phyloP scores from a whole-genome alignment of 1,140 invertebrate genomes.

The Probaryconus sp. region DNA sequence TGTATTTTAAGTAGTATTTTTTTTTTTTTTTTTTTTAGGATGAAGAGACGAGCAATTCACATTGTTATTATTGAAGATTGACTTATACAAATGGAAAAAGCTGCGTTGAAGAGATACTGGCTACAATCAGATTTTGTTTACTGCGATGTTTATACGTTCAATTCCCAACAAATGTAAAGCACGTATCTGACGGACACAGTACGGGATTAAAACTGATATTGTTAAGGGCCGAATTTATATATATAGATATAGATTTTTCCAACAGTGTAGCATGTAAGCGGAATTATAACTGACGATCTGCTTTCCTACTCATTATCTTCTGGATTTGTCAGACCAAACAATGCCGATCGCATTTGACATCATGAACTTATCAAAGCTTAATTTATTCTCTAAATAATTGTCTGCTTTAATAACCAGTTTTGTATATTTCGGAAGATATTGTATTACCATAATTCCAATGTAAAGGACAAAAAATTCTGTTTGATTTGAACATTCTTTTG shows the following conservation, averaged over 20 bases:
- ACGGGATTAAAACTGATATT: constrained; percentile 19
- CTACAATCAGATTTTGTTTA: constrained; percentile 28
- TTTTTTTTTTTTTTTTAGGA: no score
- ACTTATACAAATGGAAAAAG: constrained; percentile 13
- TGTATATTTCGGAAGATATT: no score
- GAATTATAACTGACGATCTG: constrained; percentile 37
- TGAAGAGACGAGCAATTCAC: not conserved
- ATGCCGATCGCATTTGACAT: constrained; percentile 23
- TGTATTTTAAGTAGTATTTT: no score
- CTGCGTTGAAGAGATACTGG: not conserved
- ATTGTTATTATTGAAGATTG: constrained; percentile 6
- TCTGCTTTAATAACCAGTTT: no score
- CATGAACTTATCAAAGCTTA: constrained; percentile 24
- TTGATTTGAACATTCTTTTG: no score
- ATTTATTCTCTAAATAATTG: no score
- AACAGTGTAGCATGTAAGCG: constrained; percentile 15
- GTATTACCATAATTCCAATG: no score
- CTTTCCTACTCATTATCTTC: constrained; percentile 32
- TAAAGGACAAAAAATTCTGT: no score
- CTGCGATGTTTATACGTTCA: constrained; percentile 10
- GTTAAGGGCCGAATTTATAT: constrained; percentile 3
- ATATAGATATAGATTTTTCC: constrained; percentile 15
- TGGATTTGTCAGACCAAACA: constrained; percentile 26
- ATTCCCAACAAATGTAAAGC: not conserved
- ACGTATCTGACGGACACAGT: constrained; percentile 3